phyloP scores from a whole-genome alignment of 2,113 vertebrate species.

The Chrysemys picta region DNA sequence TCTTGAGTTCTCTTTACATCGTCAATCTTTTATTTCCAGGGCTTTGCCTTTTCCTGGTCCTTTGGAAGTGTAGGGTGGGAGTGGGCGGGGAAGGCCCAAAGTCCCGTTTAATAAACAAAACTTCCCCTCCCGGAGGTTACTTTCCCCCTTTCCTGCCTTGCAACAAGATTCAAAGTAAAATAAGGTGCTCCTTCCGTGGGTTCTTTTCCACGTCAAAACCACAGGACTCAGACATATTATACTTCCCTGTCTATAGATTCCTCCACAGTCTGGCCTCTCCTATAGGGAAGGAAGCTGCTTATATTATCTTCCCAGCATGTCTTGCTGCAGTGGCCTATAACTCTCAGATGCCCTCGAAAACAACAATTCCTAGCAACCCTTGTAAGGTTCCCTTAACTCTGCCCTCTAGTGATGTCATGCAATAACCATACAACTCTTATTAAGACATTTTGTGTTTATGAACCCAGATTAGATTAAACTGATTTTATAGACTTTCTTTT shows the following conservation, averaged over 20 bases:
- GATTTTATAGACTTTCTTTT: neutral
- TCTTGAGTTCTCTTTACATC: neutral
- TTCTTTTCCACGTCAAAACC: neutral
- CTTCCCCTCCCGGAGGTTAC: neutral
- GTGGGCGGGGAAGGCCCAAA: neutral
- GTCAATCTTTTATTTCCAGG: neutral
- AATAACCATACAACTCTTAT: neutral
- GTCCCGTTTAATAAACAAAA: neutral
- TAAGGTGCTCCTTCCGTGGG: neutral
- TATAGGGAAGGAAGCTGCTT: neutral
- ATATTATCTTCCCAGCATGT: neutral
- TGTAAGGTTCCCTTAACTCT: neutral
- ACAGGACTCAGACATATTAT: neutral
- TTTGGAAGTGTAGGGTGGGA: neutral
- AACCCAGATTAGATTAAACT: neutral
- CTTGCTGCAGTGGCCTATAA: neutral
- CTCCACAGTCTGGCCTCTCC: neutral
- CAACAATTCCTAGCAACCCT: neutral
- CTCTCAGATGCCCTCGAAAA: neutral
- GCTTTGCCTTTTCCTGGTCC: neutral
- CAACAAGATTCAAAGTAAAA: neutral
- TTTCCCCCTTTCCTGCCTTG: neutral
- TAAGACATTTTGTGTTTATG: neutral
- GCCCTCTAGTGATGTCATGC: neutral
- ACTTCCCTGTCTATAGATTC: neutral